phyloP scores from a whole-genome alignment of 2,888 invertebrate species.

The Priocnemis perturbator region DNA sequence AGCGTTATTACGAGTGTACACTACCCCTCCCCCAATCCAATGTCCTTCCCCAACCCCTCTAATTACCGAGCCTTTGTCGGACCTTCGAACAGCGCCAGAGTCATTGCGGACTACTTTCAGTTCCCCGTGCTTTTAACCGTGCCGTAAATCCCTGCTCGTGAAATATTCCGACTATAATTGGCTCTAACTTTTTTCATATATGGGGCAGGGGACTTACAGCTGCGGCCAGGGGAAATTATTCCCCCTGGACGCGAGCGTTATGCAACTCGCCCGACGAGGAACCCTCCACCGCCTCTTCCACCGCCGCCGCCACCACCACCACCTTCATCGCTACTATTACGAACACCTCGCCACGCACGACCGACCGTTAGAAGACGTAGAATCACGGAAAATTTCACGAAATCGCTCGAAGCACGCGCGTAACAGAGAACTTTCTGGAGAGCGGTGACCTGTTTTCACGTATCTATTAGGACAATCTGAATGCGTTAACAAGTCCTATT shows the following conservation, averaged over 20 bases:
- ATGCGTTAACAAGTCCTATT: no score
- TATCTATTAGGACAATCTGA: no score
- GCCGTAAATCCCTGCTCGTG: conserved; percentile 44
- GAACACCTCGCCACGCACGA: conserved; percentile 2
- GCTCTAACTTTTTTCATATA: conserved; percentile 60
- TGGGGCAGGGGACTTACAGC: conserved; percentile 41
- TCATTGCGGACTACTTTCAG: conserved; percentile 36
- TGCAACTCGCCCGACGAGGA: conserved; percentile 35
- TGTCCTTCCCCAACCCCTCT: conserved; percentile 8
- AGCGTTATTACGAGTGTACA: conserved; percentile 23
- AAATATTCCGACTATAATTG: conserved; percentile 59
- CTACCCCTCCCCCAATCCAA: background rate
- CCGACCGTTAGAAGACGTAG: conserved; percentile 2
- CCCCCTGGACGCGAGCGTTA: conserved; percentile 38
- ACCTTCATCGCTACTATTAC: conserved; percentile 1
- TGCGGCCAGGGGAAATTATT: conserved; percentile 44
- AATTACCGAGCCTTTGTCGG: conserved; percentile 37
- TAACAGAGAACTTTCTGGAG: no score
- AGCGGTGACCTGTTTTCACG: no score
- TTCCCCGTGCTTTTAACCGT: conserved; percentile 29
- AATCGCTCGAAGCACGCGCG: no score
- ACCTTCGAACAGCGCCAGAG: conserved; percentile 27
- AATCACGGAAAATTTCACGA: conserved; percentile 6
- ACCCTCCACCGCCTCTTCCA: background rate
- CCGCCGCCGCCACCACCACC: background rate